Base-by-base conservation (phyloP, 2,797 vertebrate genomes). In the Enteromius afrohamiltoni region DNA sequence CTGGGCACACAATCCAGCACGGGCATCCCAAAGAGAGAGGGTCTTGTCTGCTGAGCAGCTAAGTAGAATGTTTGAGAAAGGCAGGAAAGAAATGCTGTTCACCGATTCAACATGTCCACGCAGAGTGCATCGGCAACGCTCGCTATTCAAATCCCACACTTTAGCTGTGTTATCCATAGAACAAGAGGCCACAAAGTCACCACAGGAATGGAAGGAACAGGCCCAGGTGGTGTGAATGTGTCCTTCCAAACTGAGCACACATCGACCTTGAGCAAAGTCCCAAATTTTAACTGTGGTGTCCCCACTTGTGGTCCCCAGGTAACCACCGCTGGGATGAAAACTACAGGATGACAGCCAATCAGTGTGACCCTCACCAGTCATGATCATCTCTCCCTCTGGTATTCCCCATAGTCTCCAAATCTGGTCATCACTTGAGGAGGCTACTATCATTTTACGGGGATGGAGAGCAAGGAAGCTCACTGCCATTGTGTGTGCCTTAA, bases 301-400 rank as follows among this genome's bases (percentile, higher is more conserved):
- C 1, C 94, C 94, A 16, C 94, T 91, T 14, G 92, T 92, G 5
- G 96, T 96, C 83, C 95, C 95, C 85, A 97, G 71, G 85, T 90
- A 94, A 1, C 87, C 91, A 75, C 94, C 96, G 16, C 95, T 95
- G 37, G 96, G 95, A 73, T 96, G 94, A 87, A 97, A 97, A 89
- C 94, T 94, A 93, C 96, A 96, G 70, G 91, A 91, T 0, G 94
- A 96, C 80, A 97, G 88, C 96, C 96, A 97, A 69, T 96, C 97
- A 0, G 92, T 93, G 90, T 97, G 97, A 4, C 96, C 96, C 64
- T 94, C 91, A 4, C 94, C 96, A 0, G 93, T 94, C 91, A 95
- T 85, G 13, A 96, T 87, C 88, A 96, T 90, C 11, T 92, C 92
- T 40, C 94, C 94, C 13, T 88, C 89, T 0, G 93, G 93, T 51